Evolutionary conservation across 1,140 invertebrate species (phyloP).

Genomic region (Euschistus heros): DNA sequence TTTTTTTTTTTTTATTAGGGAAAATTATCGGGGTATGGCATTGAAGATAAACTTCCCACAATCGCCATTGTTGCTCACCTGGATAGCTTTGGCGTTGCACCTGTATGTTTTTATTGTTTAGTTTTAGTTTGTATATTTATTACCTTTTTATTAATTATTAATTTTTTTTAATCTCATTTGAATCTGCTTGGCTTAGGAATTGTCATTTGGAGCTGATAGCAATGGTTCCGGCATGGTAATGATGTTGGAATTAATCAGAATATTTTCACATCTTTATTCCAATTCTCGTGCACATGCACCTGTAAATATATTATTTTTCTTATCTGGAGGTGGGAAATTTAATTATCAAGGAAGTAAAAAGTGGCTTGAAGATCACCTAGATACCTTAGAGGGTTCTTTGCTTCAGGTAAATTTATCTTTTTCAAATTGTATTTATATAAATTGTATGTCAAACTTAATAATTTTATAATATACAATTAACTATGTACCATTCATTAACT

Average conservation of each 20-base stretch:
- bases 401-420: conserved; percentile 43
- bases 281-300: conserved; percentile 66
- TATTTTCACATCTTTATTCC: conserved; percentile 87
- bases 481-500: no score
- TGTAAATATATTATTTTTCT: conserved; percentile 80
- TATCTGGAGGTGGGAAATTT: conserved; percentile 85
- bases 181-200: conserved; percentile 45
- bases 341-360: conserved; percentile 95
- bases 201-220: conserved; percentile 79
- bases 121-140: neutral
- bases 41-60: conserved; percentile 69
- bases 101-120: conserved; percentile 50
- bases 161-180: neutral
- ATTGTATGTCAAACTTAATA: neutral
- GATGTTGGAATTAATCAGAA: conserved; percentile 73
- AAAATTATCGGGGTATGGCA: conserved; percentile 68
- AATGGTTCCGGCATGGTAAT: conserved; percentile 88
- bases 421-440: neutral
- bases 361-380: conserved; percentile 89
- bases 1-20: conserved; percentile 52
- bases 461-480: no score
- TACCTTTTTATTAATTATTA: neutral
- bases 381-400: conserved; percentile 56
- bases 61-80: conserved; percentile 87
- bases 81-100: conserved; percentile 76